phyloP scores from a whole-genome alignment of 2,888 invertebrate genomes.

The Mechanitis mazaeus region DNA sequence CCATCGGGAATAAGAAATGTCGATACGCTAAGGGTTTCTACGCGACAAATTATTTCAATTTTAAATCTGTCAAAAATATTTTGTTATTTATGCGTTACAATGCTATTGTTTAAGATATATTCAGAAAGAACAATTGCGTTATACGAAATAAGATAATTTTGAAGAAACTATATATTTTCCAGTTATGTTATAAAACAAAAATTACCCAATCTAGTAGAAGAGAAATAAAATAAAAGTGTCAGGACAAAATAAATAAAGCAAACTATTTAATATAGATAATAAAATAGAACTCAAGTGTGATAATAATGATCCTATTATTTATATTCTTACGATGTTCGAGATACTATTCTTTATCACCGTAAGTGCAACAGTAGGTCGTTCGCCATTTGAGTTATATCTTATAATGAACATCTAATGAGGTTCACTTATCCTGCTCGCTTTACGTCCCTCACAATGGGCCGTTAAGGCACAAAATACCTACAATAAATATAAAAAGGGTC shows the following conservation, averaged over 20 bases:
- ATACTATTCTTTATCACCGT: slow-evolving; percentile 2
- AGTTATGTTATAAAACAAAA: too few relatives aligned
- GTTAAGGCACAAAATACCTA: slow-evolving; percentile 33
- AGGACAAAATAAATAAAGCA: too few relatives aligned
- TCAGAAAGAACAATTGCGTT: too few relatives aligned
- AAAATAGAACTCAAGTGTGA: too few relatives aligned
- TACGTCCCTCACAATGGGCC: slow-evolving; percentile 36
- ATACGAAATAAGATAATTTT: too few relatives aligned
- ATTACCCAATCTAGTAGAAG: too few relatives aligned
- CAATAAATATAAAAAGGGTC: slow-evolving; percentile 36
- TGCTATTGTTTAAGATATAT: not conserved
- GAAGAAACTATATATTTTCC: too few relatives aligned
- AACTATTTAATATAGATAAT: too few relatives aligned
- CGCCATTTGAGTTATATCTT: slow-evolving; percentile 34
- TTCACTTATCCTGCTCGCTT: slow-evolving; percentile 35
- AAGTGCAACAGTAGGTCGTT: slow-evolving; percentile 10
- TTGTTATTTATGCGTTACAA: not conserved
- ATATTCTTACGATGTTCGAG: not conserved
- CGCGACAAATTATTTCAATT: slow-evolving; percentile 21
- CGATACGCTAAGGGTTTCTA: slow-evolving; percentile 22
- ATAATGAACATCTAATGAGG: slow-evolving; percentile 49
- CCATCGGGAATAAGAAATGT: slow-evolving; percentile 27
- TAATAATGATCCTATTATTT: not conserved
- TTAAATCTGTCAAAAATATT: slow-evolving; percentile 14
- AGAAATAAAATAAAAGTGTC: too few relatives aligned